Evolutionary conservation across 2,113 vertebrate genomes (phyloP), one percentile per base, ranked within the genome.

Genomic region (Mirounga angustirostris): DNA sequence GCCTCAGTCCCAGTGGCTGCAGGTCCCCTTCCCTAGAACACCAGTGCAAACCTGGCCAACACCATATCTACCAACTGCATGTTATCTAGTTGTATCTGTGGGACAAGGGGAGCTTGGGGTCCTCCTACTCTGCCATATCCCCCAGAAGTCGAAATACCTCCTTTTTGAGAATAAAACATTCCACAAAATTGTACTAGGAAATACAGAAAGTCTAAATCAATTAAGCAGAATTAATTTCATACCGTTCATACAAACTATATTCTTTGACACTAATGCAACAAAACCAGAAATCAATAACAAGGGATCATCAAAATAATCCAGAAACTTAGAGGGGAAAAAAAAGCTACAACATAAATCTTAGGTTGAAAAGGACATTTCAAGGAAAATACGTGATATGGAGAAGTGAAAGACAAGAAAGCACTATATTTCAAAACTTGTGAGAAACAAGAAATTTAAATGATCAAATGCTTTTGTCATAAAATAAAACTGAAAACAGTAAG

Each of bases 221-320:
- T 71, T 36, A 83, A 54, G n/a, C n/a, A 95, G 71, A 54, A 54
- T n/a, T 79, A 30, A 92, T 28, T 43, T 83, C 21, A 89, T 54
- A 83, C 4, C 74, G 11, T 82, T 94, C 18, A 22, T 52, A 79
- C 1, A 61, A 12, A 59, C 40, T 61, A 46, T 43, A 89, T 92
- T 83, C 33, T 61, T 59, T 52, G 65, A 96, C 21, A 73, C 4
- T 40, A 21, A 58, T 82, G 24, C 21, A 67, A 83, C 4, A 69
- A 52, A 88, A 76, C 83, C 74, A 95, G 69, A 92, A 87, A 89
- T 88, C 19, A 69, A 19, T 69, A 92, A 54, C 40, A 61, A 58
- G 65, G 6, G 9, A 46, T 61, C 28, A 61, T 54, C 61, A 54
- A 61, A 89, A 92, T 89, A 95, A 67, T 46, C 1, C 28, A 61